Percentiles rank a stretch among this genome's conserved stretches.
Conservation (phyloP, 2,113 vertebrate genomes). For the Fregetta grallaria region DNA sequence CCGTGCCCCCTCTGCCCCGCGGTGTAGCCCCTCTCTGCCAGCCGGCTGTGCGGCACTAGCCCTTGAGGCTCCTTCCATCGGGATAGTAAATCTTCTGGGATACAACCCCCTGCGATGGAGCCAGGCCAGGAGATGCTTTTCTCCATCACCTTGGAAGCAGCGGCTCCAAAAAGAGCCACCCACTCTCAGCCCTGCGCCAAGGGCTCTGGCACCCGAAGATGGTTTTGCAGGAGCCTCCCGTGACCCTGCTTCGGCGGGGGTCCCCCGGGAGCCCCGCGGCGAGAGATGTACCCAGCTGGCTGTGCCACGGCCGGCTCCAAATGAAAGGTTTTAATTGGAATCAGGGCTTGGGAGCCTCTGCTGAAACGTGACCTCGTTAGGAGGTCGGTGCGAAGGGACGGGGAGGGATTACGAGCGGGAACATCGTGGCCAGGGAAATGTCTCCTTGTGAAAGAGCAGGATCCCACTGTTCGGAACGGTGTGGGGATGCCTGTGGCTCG, state of each 20-base stretch:
- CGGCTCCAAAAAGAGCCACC: background rate
- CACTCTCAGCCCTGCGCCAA: fast-evolving
- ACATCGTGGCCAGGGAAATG: fast-evolving
- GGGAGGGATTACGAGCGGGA: background rate
- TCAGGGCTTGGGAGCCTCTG: background rate
- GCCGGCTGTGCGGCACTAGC: background rate
- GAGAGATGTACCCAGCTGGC: constrained; percentile 2
- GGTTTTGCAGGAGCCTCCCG: background rate
- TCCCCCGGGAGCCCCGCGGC: background rate
- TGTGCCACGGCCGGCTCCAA: background rate
- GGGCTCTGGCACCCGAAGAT: background rate
- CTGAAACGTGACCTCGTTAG: background rate
- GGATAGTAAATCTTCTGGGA: background rate
- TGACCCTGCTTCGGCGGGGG: fast-evolving
- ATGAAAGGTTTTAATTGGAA: constrained; percentile 22
- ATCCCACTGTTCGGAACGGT: fast-evolving
- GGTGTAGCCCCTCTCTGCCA: background rate
- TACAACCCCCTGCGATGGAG: background rate
- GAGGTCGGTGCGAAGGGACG: background rate
- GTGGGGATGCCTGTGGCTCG: fast-evolving
- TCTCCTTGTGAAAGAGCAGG: background rate
- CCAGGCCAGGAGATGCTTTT: background rate
- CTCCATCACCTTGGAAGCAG: background rate
- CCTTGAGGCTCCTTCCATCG: background rate
- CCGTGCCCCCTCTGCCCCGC: background rate